Conservation (phyloP, 2,888 invertebrate genomes). For the Eledona agricola region DNA sequence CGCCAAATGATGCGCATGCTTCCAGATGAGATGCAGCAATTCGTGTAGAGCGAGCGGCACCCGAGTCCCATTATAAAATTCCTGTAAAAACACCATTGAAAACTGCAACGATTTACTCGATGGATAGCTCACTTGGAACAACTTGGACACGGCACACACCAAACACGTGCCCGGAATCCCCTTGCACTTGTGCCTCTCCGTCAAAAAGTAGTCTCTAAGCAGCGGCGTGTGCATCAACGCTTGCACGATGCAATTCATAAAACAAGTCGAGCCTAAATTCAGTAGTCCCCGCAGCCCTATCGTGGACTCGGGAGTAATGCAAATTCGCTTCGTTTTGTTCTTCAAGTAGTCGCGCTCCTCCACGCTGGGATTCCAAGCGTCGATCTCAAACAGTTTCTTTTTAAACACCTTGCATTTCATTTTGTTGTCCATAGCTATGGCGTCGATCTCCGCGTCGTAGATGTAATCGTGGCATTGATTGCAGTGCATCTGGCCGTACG, state of each 20-base stretch:
- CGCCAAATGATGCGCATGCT: constrained; percentile 92
- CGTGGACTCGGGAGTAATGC: constrained; percentile 82
- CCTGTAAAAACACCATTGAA: constrained; percentile 63
- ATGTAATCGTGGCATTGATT: constrained; percentile 91
- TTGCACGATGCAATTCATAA: constrained; percentile 98
- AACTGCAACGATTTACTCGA: too few species aligned
- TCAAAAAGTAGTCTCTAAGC: constrained; percentile 93
- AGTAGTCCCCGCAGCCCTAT: constrained; percentile 92
- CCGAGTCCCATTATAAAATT: constrained; percentile 93
- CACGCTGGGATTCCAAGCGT: constrained; percentile 79
- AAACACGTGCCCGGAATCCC: constrained; percentile 78
- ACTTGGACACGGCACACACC: constrained; percentile 93
- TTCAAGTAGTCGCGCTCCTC: constrained; percentile 80
- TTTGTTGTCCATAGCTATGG: constrained; percentile 55
- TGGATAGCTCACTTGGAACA: constrained; percentile 95
- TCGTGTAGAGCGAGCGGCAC: constrained; percentile 89
- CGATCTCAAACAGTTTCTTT: constrained; percentile 59
- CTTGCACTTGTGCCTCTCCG: constrained; percentile 91
- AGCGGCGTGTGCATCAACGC: constrained; percentile 95
- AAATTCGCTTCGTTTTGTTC: constrained; percentile 79
- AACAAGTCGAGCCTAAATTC: constrained; percentile 97
- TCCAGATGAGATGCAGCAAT: constrained; percentile 93
- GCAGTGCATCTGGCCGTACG: constrained; percentile 90
- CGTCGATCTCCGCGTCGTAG: constrained; percentile 66
- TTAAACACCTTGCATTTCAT: constrained; percentile 55